A percentile compares a stretch with the other conserved stretches of the same genome.
Evolutionary conservation across 2,888 invertebrate species (phyloP).

Genomic region (Apodemia zela): DNA sequence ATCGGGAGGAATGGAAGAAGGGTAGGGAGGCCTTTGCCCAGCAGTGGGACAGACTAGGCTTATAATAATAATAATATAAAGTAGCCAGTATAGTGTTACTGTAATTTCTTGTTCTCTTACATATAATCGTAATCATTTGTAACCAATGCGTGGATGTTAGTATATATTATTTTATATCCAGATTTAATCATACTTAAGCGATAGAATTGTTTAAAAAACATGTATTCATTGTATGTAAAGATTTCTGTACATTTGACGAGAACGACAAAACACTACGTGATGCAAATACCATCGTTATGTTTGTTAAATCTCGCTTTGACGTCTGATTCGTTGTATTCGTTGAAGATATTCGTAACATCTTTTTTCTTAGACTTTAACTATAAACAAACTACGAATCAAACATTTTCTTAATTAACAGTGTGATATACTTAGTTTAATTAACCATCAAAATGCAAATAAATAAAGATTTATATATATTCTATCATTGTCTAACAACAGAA

Average conservation of each 20-base stretch:
- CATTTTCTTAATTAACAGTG: too few relatives aligned
- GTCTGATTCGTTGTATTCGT: not conserved
- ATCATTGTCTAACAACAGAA: too few relatives aligned
- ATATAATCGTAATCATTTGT: not conserved
- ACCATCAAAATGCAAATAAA: too few relatives aligned
- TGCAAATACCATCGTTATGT: conserved; percentile 11
- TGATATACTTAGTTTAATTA: too few relatives aligned
- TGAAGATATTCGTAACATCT: conserved; percentile 9
- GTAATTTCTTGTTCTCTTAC: too few relatives aligned
- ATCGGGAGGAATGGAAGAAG: too few relatives aligned
- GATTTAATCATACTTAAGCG: not conserved
- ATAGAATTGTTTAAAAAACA: conserved; percentile 11
- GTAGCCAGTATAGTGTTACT: too few relatives aligned
- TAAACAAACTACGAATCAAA: not conserved
- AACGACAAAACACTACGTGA: conserved; percentile 17
- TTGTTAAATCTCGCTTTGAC: conserved; percentile 2
- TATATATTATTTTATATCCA: not conserved
- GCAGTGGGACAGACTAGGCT: too few relatives aligned
- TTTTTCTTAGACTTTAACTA: not conserved
- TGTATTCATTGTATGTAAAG: conserved; percentile 15
- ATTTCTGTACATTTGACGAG: not conserved
- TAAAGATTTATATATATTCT: too few relatives aligned
- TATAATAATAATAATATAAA: too few relatives aligned
- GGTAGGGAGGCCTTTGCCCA: too few relatives aligned
- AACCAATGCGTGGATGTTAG: not conserved